Conservation (phyloP, 1,140 invertebrate genomes). For the Lordiphosa collinella region DNA sequence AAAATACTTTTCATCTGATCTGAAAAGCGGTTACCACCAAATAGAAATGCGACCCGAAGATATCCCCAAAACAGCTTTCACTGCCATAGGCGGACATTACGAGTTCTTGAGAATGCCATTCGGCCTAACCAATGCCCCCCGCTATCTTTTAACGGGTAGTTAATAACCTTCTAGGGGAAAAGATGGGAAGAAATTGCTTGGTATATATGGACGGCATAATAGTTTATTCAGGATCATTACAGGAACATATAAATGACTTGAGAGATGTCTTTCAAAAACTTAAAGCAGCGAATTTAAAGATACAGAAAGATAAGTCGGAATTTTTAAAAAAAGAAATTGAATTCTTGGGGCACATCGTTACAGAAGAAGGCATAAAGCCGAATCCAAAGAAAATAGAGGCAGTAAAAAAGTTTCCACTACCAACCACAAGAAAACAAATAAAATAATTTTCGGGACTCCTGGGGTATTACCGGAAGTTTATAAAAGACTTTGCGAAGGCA, state of each 20-base stretch:
- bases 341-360: slow-evolving; percentile 1
- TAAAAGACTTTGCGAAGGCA: neutral
- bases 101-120: neutral
- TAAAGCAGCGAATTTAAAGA: neutral
- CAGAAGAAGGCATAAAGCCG: neutral
- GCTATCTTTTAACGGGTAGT: too few species aligned
- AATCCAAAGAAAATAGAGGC: slow-evolving; percentile 6
- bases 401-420: neutral
- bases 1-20: neutral
- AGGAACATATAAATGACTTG: neutral
- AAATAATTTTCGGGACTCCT: neutral
- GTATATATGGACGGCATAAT: slow-evolving; percentile 1
- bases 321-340: neutral
- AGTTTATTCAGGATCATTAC: neutral
- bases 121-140: too few species aligned
- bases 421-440: neutral
- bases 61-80: slow-evolving; percentile 1
- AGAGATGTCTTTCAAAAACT: neutral
- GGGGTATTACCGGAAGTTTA: neutral
- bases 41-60: slow-evolving; percentile 9
- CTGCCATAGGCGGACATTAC: neutral
- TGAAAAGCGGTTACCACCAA: neutral
- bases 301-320: neutral
- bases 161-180: neutral
- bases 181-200: neutral